Evolutionary conservation across 1,140 invertebrate species (phyloP).

Genomic region (Philaenus spumarius): DNA sequence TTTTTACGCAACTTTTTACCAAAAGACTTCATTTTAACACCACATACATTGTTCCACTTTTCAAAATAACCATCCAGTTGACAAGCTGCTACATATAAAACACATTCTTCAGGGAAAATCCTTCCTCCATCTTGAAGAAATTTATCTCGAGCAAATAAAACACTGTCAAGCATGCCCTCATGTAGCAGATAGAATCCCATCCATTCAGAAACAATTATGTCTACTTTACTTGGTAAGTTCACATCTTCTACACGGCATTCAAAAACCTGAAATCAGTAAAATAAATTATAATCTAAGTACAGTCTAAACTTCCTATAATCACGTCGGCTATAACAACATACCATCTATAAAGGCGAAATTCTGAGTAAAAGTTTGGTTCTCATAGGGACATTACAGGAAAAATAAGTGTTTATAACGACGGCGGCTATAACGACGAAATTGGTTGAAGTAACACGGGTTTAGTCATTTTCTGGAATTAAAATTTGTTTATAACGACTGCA

Average conservation of each 20-base stretch:
- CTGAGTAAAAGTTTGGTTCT: too few relatives aligned
- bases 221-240: conserved; percentile 68
- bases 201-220: conserved; percentile 98
- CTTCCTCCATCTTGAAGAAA: conserved; percentile 62
- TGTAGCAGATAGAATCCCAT: conserved; percentile 99
- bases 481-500: too few relatives aligned
- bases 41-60: conserved; percentile 48
- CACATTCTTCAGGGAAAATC: conserved; percentile 40
- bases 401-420: too few relatives aligned
- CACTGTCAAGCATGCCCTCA: conserved; percentile 95
- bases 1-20: conserved; percentile 16
- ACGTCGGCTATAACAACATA: too few relatives aligned
- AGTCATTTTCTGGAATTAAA: too few relatives aligned
- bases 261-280: conserved; percentile 43
- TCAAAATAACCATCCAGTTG: conserved; percentile 57
- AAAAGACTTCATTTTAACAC: conserved; percentile 24
- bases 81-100: conserved; percentile 55
- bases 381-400: too few relatives aligned
- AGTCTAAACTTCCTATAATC: too few relatives aligned
- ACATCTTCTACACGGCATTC: conserved; percentile 61
- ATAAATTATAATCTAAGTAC: too few relatives aligned
- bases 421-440: too few relatives aligned
- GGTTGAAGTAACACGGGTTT: too few relatives aligned
- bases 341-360: too few relatives aligned
- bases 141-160: conserved; percentile 84